Conservation (phyloP, 2,113 vertebrate genomes). For the Lamprotornis superbus region DNA sequence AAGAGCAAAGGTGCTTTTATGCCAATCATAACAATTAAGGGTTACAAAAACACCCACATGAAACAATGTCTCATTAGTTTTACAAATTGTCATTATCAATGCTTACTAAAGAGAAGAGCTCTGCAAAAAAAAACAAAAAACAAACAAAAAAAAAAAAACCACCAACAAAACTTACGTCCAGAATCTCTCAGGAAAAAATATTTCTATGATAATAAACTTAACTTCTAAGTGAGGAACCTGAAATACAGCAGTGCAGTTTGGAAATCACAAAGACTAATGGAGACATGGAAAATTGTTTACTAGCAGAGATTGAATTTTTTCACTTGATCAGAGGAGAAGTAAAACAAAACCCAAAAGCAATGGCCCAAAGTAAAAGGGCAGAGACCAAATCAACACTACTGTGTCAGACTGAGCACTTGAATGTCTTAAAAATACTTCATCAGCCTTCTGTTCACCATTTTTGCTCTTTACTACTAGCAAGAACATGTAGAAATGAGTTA, state of each 20-base stretch:
- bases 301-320: neutral
- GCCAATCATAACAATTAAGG: neutral
- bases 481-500: neutral
- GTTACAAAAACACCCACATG: neutral
- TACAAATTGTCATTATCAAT: neutral
- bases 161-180: neutral
- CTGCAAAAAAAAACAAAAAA: neutral
- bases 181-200: neutral
- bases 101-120: neutral
- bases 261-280: neutral
- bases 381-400: neutral
- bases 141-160: neutral
- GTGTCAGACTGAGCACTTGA: neutral
- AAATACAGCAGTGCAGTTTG: neutral
- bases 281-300: neutral
- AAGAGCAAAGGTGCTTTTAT: neutral
- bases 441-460: neutral
- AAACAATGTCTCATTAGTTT: neutral
- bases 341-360: neutral
- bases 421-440: neutral
- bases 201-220: neutral
- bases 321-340: neutral
- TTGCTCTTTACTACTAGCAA: neutral
- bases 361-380: neutral
- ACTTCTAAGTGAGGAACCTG: neutral